These are phyloP conservation scores for Brachyhypopomus gauderio DNA, from an alignment of 2,113 vertebrate species.

Conservation along the genomic window DNA sequence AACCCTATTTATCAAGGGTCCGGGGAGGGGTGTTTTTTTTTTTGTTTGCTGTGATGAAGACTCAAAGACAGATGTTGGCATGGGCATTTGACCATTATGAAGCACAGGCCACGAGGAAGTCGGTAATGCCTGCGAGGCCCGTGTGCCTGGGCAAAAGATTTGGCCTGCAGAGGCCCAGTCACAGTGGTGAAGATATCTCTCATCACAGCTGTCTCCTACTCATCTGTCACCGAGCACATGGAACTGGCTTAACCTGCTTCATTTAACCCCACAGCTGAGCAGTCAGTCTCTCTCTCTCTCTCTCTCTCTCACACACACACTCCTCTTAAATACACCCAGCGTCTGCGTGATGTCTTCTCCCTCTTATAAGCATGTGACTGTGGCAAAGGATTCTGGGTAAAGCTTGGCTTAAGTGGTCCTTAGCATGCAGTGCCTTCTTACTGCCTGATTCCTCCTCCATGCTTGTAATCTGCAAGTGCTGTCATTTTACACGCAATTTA, in stretches of 20 bases:
- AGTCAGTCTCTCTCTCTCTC: slow-evolving; percentile 4
- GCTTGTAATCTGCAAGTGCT: slow-evolving; percentile 57
- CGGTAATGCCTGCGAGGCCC: slow-evolving; percentile 56
- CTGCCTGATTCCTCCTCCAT: slow-evolving; percentile 56
- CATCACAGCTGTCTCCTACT: slow-evolving; percentile 31
- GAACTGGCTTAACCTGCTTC: slow-evolving; percentile 38
- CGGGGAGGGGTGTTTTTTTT: slow-evolving; percentile 24
- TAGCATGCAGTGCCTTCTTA: slow-evolving; percentile 61
- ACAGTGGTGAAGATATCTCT: slow-evolving; percentile 38
- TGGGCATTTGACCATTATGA: slow-evolving; percentile 55
- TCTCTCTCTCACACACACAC: not conserved
- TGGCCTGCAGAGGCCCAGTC: slow-evolving; percentile 49
- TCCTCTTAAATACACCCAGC: not conserved
- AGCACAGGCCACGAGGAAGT: slow-evolving; percentile 62
- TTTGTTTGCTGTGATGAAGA: slow-evolving; percentile 21
- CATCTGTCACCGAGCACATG: slow-evolving; percentile 7
- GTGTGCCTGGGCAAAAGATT: slow-evolving; percentile 52
- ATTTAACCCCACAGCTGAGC: slow-evolving; percentile 51
- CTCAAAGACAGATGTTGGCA: slow-evolving; percentile 60
- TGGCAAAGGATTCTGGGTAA: slow-evolving; percentile 40
- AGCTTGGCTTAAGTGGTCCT: slow-evolving; percentile 47
- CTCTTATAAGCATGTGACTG: slow-evolving; percentile 45
- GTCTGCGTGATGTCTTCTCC: slow-evolving; percentile 20
- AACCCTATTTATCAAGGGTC: slow-evolving; percentile 58
- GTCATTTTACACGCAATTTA: slow-evolving; percentile 68